Percentiles rank a stretch among this genome's conserved stretches.
Evolutionary conservation across 2,888 invertebrate species (phyloP).

Genomic region (Bedellia somnulentella): DNA sequence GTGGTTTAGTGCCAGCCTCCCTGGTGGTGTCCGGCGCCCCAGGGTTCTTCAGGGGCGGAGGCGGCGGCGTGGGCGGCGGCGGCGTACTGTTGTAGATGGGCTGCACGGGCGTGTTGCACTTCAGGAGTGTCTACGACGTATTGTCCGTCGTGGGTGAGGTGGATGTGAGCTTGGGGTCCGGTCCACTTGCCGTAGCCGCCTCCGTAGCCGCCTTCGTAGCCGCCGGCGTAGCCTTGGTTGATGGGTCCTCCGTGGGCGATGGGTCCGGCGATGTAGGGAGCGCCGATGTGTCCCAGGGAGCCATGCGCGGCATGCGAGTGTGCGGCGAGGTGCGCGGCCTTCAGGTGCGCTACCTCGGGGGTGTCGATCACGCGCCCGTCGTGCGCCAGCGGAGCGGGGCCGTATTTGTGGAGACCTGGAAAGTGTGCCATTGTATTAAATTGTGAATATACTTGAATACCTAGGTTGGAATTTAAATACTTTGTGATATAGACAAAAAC

Average conservation of each 20-base stretch:
- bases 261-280: constrained; percentile 12
- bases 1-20: constrained; percentile 48
- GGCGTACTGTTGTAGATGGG: constrained; percentile 42
- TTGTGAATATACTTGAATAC: too few species aligned
- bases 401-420: constrained; percentile 49
- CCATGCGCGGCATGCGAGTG: constrained; percentile 30
- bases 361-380: constrained; percentile 55
- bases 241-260: constrained; percentile 21
- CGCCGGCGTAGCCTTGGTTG: constrained; percentile 12
- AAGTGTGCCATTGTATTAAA: too few species aligned
- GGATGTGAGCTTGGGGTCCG: constrained; percentile 50
- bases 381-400: constrained; percentile 51
- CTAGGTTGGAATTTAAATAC: too few species aligned
- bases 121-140: constrained; percentile 54
- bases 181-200: constrained; percentile 50
- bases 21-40: constrained; percentile 27
- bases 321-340: constrained; percentile 55
- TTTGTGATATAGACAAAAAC: too few species aligned
- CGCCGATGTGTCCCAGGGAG: constrained; percentile 15
- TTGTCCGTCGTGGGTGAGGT: constrained; percentile 52
- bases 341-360: constrained; percentile 60
- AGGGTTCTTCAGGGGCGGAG: constrained; percentile 43
- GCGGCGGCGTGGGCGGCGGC: constrained; percentile 49
- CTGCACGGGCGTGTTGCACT: constrained; percentile 49
- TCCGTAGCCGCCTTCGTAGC: constrained; percentile 24